Evolutionary conservation across 2,888 invertebrate genomes (phyloP).

Genomic region (Fragum fragum): DNA sequence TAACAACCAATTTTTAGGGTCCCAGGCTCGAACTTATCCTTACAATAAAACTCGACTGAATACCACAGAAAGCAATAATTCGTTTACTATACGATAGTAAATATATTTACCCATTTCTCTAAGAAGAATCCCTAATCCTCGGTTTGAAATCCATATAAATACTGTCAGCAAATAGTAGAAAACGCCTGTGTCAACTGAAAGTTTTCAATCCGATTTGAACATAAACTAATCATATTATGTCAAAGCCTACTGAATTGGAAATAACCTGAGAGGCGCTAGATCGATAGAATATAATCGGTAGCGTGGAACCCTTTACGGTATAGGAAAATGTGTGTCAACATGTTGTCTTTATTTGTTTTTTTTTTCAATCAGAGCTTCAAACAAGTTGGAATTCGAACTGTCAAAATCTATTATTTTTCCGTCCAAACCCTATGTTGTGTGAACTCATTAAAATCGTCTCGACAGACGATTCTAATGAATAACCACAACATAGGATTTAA

Average conservation of each 20-base stretch:
- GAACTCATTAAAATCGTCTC: too few species aligned
- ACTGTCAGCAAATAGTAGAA: background rate
- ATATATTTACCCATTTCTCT: background rate
- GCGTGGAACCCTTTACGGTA: background rate
- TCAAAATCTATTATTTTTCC: too few species aligned
- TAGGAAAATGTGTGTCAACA: background rate
- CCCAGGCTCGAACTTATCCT: too few species aligned
- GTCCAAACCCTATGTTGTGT: too few species aligned
- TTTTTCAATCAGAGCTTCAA: background rate
- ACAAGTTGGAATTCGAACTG: too few species aligned
- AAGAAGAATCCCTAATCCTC: background rate
- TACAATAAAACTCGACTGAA: too few species aligned
- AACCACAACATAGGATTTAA: too few species aligned
- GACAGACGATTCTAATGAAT: too few species aligned
- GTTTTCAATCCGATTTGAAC: slow-evolving; percentile 6
- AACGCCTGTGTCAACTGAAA: slow-evolving; percentile 2
- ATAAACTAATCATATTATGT: background rate
- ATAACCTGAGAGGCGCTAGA: background rate
- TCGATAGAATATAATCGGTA: background rate
- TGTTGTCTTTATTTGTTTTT: too few species aligned
- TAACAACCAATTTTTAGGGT: too few species aligned
- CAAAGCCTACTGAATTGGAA: background rate
- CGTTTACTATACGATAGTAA: too few species aligned
- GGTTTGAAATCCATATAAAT: background rate
- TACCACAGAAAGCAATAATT: too few species aligned